Evolutionary conservation across 2,113 vertebrate genomes (phyloP), one percentile per base, ranked within the genome.

Genomic region (Hyaena hyaena): DNA sequence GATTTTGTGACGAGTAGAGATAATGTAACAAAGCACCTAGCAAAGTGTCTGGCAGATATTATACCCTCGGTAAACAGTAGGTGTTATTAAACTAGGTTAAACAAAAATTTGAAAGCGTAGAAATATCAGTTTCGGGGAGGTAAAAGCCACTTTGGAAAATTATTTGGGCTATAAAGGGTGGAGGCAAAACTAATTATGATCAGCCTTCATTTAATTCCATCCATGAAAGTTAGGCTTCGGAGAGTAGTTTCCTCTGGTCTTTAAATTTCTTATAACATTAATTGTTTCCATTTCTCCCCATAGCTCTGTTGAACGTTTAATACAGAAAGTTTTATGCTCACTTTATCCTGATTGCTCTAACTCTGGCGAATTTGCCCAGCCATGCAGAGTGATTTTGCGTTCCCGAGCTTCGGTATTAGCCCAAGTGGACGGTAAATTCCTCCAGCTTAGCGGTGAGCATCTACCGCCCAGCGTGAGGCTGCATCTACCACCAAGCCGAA

Each of bases 91-190:
- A 66, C 31, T 48, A 58, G 3, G 7, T 94, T 88, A 85, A 93
- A 63, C 10, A 33, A 84, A 94, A 85, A 92, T 80, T 71, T 53
- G 81, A 12, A 50, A 69, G 4, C 53, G 55, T 63, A 84, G 43
- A 91, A 50, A 55, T 80, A 58, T 1, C 45, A 35, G 26, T 86
- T 88, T 77, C 28, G 63, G 66, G 92, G 90, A 93, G 45, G 63
- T 88, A 95, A 98, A 96, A 35, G 5, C 35, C 55, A 80, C 61
- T 97, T 97, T 96, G 92, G 33, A 31, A 95, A 83, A 83, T 96
- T 92, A 87, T 97, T 98, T 93, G 28, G 50, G 16, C 68, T 53
- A 2, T 92, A 88, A 91, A 84, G 23, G 48, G 39, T 23, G 5
- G 90, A 50, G 26, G 63, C 69, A 94, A 90, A 89, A 85, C 55